Conservation (phyloP, 2,888 invertebrate genomes). For the Galerucella nymphaeae region DNA sequence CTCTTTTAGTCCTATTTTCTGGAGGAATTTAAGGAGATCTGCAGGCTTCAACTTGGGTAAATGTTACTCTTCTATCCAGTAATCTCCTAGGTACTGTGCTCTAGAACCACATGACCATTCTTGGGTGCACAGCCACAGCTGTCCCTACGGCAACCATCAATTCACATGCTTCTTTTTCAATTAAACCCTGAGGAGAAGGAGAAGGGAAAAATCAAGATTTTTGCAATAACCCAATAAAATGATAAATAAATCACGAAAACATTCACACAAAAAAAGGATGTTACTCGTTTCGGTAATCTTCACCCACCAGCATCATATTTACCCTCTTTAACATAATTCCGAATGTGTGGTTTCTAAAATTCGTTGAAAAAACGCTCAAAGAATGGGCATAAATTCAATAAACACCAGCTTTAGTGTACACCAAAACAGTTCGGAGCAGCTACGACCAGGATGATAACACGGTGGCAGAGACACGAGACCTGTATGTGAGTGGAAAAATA, state of each 20-base stretch:
- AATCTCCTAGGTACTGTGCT: too few relatives aligned
- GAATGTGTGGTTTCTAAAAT: constrained; percentile 43
- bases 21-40: too few relatives aligned
- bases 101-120: too few relatives aligned
- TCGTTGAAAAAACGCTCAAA: constrained; percentile 42
- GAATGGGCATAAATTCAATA: constrained; percentile 49
- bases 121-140: too few relatives aligned
- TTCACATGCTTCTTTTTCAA: too few relatives aligned
- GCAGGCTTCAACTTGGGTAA: too few relatives aligned
- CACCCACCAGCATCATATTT: constrained; percentile 7
- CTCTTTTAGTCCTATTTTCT: too few relatives aligned
- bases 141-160: too few relatives aligned
- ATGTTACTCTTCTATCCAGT: too few relatives aligned
- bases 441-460: constrained; percentile 42
- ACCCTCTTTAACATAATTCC: constrained; percentile 40
- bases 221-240: background rate
- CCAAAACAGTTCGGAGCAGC: constrained; percentile 8
- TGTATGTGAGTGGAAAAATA: constrained; percentile 34
- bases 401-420: constrained; percentile 37
- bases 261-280: constrained; percentile 12
- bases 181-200: too few relatives aligned
- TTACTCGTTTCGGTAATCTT: constrained; percentile 12
- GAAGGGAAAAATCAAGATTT: too few relatives aligned
- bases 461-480: constrained; percentile 34
- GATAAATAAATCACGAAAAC: constrained; percentile 2